Evolutionary conservation across 2,113 vertebrate genomes (phyloP), one percentile per base, ranked within the genome.

Genomic region (Orientallactaga bullata): DNA sequence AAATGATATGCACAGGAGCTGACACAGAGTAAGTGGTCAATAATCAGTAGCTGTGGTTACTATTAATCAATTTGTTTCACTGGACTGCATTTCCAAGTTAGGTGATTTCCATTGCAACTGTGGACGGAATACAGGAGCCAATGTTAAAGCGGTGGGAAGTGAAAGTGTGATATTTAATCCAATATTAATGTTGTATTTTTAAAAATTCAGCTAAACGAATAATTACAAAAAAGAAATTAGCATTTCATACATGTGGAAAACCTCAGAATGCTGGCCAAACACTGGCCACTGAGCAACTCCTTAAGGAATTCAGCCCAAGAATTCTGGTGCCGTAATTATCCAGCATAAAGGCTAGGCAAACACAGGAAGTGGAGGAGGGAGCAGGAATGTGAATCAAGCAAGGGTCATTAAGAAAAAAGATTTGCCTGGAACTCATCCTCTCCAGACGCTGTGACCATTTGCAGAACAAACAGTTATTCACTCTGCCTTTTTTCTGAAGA

Each of bases 111-210:
- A 16, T 9, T 69, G 1, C 68, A 89, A 73, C 23, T 68, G 4
- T 65, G 18, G 69, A 77, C 86, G 47, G 65, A 17, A 60, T 37
- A 84, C 7, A 74, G 51, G 35, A 7, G 42, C 18, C 65, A 79
- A 35, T 90, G 77, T 30, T 85, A 74, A 79, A 24, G 35, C 71
- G 37, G 28, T 66, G 42, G 89, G 15, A 60, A 24, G 82, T 71
- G 26, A 79, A 89, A 89, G 65, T 18, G 6, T 68, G 55, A 35
- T 42, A 55, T 74, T 87, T 92, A 82, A 92, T 94, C 28, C n/a
- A 85, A 93, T 92, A 23, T 69, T 72, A 71, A 68, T 37, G 21
- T 91, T 89, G 51, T 21, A 35, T 42, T 95, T 83, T 85, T 78
- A 9, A 60, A 86, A 89, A 17, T 69, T 58, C 79, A 69, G 58